Percentiles rank a stretch among this genome's conserved stretches.
Conservation (phyloP, 2,888 invertebrate genomes). For the Danaus chrysippus region DNA sequence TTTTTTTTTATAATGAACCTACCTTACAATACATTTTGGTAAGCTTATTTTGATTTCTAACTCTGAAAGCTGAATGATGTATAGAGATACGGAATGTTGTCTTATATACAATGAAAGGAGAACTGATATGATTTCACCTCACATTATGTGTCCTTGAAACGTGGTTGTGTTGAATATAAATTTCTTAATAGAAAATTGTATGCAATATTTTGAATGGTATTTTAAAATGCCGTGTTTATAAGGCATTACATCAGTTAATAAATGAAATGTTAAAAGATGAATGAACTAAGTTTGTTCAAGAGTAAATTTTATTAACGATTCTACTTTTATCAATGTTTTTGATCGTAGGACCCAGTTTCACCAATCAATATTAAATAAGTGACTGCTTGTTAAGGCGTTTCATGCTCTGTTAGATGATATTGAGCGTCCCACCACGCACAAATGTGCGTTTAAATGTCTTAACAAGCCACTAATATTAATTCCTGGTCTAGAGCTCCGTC, state of each 20-base stretch:
- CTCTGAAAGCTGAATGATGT: conserved; percentile 39
- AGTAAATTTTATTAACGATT: no score
- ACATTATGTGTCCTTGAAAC: conserved; percentile 21
- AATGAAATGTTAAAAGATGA: no score
- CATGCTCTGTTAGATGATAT: no score
- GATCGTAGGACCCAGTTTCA: no score
- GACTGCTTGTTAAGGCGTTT: no score
- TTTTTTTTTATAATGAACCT: background rate
- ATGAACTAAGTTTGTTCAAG: no score
- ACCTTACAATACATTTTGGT: conserved; percentile 18
- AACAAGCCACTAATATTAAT: no score
- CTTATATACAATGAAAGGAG: conserved; percentile 47
- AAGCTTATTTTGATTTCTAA: conserved; percentile 23
- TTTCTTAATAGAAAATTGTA: conserved; percentile 22
- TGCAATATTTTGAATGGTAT: conserved; percentile 14
- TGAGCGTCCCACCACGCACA: no score
- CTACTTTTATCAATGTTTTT: no score
- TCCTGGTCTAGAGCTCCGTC: no score
- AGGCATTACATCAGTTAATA: background rate
- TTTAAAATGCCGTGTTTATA: conserved; percentile 4
- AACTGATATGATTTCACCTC: conserved; percentile 40
- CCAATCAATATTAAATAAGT: no score
- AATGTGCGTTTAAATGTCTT: no score
- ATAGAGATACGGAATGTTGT: conserved; percentile 31
- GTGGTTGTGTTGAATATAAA: conserved; percentile 12